Conservation (phyloP, 2,888 invertebrate species). For the Tenodera sinensis region DNA sequence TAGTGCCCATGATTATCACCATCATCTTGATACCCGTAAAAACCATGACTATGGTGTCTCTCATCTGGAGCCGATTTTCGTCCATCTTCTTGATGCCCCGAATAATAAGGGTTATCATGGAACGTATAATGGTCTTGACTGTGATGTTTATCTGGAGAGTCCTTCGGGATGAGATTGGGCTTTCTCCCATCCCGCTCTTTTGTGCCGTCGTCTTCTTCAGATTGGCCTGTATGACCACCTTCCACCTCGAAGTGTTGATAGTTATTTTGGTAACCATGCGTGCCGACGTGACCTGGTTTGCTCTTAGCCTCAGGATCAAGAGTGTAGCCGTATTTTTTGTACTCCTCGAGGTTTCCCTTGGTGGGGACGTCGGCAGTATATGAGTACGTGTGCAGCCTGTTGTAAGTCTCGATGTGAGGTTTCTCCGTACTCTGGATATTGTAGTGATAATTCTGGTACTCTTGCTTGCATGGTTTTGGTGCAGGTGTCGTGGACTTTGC, state of each 20-base stretch:
- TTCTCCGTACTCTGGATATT: neutral
- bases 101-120: too few species aligned
- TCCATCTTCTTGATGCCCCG: neutral
- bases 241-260: neutral
- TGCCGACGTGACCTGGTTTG: neutral
- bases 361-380: neutral
- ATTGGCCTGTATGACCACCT: neutral
- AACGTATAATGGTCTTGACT: too few species aligned
- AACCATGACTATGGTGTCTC: neutral
- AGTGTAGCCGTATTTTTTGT: neutral
- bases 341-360: neutral
- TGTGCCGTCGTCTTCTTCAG: too few species aligned
- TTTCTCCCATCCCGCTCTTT: too few species aligned
- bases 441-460: neutral
- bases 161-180: too few species aligned
- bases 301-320: neutral
- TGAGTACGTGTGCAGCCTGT: neutral
- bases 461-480: neutral
- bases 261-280: neutral
- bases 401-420: neutral
- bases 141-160: too few species aligned
- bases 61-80: neutral
- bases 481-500: neutral
- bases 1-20: neutral
- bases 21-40: neutral